Conservation (phyloP, 2,888 invertebrate species). For the Papilio demoleus region DNA sequence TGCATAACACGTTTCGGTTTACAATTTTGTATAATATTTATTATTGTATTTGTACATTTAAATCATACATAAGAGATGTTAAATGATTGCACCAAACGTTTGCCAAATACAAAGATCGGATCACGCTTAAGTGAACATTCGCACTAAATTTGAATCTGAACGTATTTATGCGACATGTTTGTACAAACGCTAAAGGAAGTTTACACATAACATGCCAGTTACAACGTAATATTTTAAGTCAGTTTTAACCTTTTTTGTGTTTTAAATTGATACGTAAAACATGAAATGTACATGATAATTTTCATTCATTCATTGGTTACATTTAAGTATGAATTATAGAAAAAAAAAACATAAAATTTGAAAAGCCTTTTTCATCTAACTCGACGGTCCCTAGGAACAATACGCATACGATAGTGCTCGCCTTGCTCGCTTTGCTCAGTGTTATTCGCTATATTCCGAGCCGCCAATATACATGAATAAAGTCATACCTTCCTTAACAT, state of each 20-base stretch:
- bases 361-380: no score
- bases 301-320: no score
- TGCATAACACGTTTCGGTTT: no score
- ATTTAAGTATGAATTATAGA: no score
- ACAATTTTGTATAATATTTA: background rate
- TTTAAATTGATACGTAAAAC: no score
- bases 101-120: slow-evolving; percentile 23
- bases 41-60: background rate
- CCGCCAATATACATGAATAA: no score
- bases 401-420: no score
- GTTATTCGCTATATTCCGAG: no score
- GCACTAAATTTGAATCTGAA: slow-evolving; percentile 19
- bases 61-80: slow-evolving; percentile 1
- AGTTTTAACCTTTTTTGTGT: background rate
- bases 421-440: no score
- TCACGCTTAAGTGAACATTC: slow-evolving; percentile 29
- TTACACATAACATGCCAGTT: background rate
- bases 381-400: no score
- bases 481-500: background rate
- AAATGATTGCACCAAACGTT: slow-evolving; percentile 1
- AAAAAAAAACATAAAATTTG: no score
- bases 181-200: background rate
- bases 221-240: background rate
- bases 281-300: no score
- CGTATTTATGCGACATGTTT: slow-evolving; percentile 15